Conservation (phyloP, 2,113 vertebrate species). For the Triplophysa dalaica region DNA sequence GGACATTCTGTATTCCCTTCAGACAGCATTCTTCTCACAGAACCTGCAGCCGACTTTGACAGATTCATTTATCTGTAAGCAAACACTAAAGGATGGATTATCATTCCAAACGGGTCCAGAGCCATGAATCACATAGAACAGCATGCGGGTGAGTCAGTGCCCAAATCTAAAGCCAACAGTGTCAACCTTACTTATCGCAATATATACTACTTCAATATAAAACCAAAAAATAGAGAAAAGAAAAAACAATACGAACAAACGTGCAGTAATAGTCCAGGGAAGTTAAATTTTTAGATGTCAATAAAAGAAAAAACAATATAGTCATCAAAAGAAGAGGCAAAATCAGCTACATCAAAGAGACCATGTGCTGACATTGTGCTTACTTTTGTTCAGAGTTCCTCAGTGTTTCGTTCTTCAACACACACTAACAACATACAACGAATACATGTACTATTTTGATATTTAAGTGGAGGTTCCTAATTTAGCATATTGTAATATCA, state of each 20-base stretch:
- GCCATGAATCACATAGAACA: constrained; percentile 4
- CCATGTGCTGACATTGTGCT: neutral
- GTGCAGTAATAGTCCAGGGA: neutral
- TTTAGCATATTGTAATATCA: no score
- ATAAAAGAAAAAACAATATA: neutral
- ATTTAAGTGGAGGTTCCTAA: no score
- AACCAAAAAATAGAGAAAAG: neutral
- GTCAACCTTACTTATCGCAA: constrained; percentile 24
- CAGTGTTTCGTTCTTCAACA: neutral
- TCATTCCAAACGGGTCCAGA: neutral
- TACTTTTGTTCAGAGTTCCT: constrained; percentile 10
- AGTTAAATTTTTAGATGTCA: neutral
- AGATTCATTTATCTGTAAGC: constrained; percentile 34
- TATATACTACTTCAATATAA: neutral
- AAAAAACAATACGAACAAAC: neutral
- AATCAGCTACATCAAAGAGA: constrained; percentile 1
- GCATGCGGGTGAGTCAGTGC: constrained; percentile 10
- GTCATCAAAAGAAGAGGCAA: neutral
- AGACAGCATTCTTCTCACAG: constrained; percentile 6
- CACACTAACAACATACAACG: neutral
- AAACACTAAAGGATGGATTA: constrained; percentile 26
- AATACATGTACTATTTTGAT: no score
- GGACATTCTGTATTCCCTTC: constrained; percentile 25
- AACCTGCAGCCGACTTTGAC: constrained; percentile 20
- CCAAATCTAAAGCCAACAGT: constrained; percentile 29